Base-by-base conservation (phyloP, 2,797 vertebrate genomes). In the Darevskia nairensis region DNA sequence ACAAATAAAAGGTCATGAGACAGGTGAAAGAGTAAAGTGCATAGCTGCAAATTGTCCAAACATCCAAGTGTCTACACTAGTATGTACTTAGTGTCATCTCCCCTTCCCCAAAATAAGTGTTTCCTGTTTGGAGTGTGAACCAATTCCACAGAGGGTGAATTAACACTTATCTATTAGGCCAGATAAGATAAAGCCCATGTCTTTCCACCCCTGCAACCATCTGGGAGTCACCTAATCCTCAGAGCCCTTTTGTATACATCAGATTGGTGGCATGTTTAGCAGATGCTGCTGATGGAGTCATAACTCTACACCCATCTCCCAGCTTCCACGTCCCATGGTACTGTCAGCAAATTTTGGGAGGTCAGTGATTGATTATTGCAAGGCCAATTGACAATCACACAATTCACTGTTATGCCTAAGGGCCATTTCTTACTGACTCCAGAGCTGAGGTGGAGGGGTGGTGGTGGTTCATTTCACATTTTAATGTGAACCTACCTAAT, bases 101-200 rank as follows among this genome's bases (percentile, higher is more conserved):
- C 50, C 75, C 84, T 50, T 85, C 61, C 69, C 10, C 25, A 59
- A 27, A 80, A 75, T 77, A 80, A 21, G 27, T 23, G 86, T 71
- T 93, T 93, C 86, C 92, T 93, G 61, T 93, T 95, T 91, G 87
- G 80, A 91, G 32, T 90, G 78, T 88, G 92, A 27, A 85, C 80
- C 90, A 92, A 90, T 88, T 85, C 13, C 88, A n/a, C 46, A 83
- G n/a, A 78, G 77, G 89, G 76, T 88, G 91, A 93, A 94, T 92
- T 92, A 91, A 17, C 74, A 88, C 61, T 90, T 87, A 84, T 83
- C 76, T 84, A 46, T 89, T 89, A 59, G 86, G 25, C 74, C 82
- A 82, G 94, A 89, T 92, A 93, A 93, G 91, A 93, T 92, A 93
- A 88, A 39, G 32, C 2, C 86, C 80, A 85, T 69, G 17, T 64